phyloP scores from a whole-genome alignment of 2,113 vertebrate species.

The Albula glossodonta region DNA sequence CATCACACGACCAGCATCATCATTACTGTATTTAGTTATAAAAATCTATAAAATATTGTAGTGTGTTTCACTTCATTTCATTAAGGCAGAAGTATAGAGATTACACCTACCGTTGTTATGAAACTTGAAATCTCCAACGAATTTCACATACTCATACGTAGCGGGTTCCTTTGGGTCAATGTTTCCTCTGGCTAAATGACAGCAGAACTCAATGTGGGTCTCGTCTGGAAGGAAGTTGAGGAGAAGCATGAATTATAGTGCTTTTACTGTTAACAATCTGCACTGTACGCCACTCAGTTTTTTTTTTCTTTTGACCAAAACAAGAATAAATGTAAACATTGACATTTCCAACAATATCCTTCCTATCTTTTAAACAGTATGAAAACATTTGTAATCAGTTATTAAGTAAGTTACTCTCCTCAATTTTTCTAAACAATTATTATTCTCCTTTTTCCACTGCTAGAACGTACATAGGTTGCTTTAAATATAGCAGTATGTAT shows the following conservation, averaged over 20 bases:
- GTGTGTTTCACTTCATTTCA: not conserved
- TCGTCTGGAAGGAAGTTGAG: conserved; percentile 68
- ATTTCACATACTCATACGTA: conserved; percentile 88
- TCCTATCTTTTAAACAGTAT: no score
- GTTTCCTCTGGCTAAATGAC: conserved; percentile 86
- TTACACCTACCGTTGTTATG: conserved; percentile 80
- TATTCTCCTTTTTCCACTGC: no score
- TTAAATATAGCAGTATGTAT: no score
- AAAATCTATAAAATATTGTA: not conserved
- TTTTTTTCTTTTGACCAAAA: no score
- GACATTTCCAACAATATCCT: no score
- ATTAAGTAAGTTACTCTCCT: no score
- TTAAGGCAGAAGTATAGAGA: not conserved
- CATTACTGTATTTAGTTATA: not conserved
- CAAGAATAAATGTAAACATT: no score
- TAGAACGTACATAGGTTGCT: no score
- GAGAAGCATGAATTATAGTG: not conserved
- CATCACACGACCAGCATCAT: not conserved
- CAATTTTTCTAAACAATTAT: no score
- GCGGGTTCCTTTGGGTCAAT: conserved; percentile 68
- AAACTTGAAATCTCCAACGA: conserved; percentile 86
- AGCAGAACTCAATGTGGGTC: conserved; percentile 88
- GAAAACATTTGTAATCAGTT: no score
- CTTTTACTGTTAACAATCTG: not conserved
- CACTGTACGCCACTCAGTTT: not conserved